Base-by-base conservation (phyloP, 1,140 invertebrate species). In the Bombus ignitus region DNA sequence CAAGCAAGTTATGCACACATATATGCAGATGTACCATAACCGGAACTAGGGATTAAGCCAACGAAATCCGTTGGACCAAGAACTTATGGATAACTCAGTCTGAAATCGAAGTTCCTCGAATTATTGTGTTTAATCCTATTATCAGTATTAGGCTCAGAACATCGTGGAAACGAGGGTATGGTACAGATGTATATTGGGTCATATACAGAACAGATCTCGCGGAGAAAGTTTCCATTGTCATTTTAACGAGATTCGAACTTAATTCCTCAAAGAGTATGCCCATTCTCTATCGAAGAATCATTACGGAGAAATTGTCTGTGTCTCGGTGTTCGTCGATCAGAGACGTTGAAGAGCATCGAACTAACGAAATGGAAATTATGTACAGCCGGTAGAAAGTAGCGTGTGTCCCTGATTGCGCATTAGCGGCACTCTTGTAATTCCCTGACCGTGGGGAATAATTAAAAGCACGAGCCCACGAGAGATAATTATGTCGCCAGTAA, bases 81-180 rank as follows among this genome's bases (percentile, higher is more conserved):
- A 80, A 75, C 59, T 77, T 79, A 74, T 59, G 83, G 82, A 85
- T 85, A 79, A 88, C 78, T 88, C 85, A 71, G 85, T 71, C 59
- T 72, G 57, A 78, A 87, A 88, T 88, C 80, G 78, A 83, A 87
- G 87, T 87, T 86, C 70, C 80, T 87, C 65, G 85, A 88, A 88
- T 88, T 87, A 88, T 88, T 87, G 85, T 62, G 39, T 83, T 79
- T 88, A 88, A 88, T 88, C 87, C 87, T 88, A 88, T 88, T 88
- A 88, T 15, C 62, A 62, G 79, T 75, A 83, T 77, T 87, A 78
- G 80, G 39, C 71, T 66, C 18, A 32, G 74, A 75, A 37, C 71
- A 66, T 75, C 59, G 62, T 53, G 25, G 59, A 62, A 82, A 59
- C 62, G 37, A 53, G 47, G 10, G 25, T 71, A 35, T 83, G 53